These are phyloP conservation scores for Palythoa grandiflora DNA, from an alignment of 92 coral and sea anemone species.

Conservation along the genomic window DNA sequence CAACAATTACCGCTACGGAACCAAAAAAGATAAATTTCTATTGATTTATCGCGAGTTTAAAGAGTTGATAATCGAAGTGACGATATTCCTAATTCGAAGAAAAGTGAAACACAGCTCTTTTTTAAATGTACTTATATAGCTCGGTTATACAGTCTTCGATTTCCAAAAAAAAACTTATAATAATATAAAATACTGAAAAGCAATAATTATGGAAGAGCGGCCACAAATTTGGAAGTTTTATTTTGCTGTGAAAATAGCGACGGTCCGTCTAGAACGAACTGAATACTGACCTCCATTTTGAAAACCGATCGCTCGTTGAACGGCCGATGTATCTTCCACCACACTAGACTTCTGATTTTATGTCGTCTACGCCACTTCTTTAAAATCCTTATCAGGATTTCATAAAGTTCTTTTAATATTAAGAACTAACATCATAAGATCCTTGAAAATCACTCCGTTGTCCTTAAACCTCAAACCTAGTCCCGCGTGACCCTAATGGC, in stretches of 20 bases:
- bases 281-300: constrained; percentile 46
- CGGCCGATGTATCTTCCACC: constrained; percentile 35
- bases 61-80: background rate
- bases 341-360: constrained; percentile 9
- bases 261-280: too few species aligned
- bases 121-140: too few species aligned
- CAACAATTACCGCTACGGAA: background rate
- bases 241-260: too few species aligned
- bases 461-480: constrained; percentile 38
- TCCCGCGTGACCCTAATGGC: constrained; percentile 74
- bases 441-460: background rate
- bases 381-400: background rate
- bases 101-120: too few species aligned
- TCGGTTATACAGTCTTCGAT: too few species aligned
- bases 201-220: background rate
- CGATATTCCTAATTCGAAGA: background rate
- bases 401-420: background rate
- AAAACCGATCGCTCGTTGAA: constrained; percentile 10
- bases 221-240: background rate
- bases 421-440: background rate
- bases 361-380: background rate
- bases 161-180: too few species aligned
- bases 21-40: background rate
- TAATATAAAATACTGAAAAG: background rate
- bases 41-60: background rate